Conservation (phyloP, 2,113 vertebrate genomes). For the Corynorhinus townsendii region DNA sequence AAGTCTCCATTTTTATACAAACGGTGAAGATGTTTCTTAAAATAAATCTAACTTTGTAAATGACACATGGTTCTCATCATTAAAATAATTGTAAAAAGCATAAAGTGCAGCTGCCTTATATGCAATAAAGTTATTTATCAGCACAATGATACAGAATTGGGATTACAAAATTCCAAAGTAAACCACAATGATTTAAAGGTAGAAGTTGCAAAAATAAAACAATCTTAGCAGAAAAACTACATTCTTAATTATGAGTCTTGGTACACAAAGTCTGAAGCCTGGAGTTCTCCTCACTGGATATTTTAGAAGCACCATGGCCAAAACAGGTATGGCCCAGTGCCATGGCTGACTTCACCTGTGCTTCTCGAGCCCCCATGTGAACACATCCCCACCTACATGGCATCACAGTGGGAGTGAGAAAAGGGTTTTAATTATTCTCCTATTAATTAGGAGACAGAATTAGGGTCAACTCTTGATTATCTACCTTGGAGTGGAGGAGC, state of each 20-base stretch:
- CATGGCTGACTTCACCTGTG: background rate
- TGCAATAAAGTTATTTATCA: background rate
- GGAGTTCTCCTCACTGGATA: background rate
- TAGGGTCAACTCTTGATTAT: background rate
- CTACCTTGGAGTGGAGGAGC: background rate
- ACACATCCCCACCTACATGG: background rate
- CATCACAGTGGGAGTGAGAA: background rate
- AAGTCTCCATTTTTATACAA: conserved; percentile 15
- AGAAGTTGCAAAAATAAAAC: conserved; percentile 16
- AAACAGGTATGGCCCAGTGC: background rate
- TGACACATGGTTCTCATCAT: background rate
- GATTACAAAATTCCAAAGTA: conserved; percentile 1
- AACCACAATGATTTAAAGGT: conserved; percentile 2
- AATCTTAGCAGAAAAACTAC: background rate
- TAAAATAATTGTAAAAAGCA: conserved; percentile 30
- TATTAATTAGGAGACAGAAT: background rate
- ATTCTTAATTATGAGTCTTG: conserved; percentile 27
- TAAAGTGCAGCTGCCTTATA: conserved; percentile 20
- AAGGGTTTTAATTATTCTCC: background rate
- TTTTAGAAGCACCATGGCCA: background rate
- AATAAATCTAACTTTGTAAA: conserved; percentile 31
- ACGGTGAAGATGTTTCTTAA: conserved; percentile 5
- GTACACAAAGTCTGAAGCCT: background rate
- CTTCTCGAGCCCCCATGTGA: background rate
- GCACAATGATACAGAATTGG: background rate